These are phyloP conservation scores for Peribatodes rhomboidaria DNA, from an alignment of 2,888 invertebrate species.

Conservation along the genomic window DNA sequence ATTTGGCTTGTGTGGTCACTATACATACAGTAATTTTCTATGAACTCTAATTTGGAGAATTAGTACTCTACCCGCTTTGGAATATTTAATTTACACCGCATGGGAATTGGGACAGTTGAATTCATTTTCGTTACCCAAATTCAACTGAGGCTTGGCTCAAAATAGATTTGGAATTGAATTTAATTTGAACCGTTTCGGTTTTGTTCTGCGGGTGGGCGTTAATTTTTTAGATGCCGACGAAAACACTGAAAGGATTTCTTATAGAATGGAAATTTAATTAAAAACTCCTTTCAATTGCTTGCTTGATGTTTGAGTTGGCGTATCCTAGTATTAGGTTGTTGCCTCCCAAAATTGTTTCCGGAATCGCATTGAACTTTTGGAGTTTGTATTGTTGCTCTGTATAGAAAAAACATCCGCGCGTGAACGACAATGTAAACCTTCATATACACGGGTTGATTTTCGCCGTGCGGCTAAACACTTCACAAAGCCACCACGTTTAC, in stretches of 20 bases:
- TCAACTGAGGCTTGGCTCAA: conserved; percentile 21
- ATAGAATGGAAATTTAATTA: too few species aligned
- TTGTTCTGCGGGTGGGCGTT: not conserved
- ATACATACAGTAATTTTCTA: conserved; percentile 71
- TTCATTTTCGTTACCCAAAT: conserved; percentile 49
- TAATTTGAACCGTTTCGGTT: conserved; percentile 6
- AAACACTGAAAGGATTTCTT: not conserved
- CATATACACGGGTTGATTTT: too few species aligned
- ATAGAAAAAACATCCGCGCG: too few species aligned
- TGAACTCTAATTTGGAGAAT: conserved; percentile 70
- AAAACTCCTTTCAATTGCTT: too few species aligned
- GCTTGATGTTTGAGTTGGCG: too few species aligned
- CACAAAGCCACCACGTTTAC: too few species aligned
- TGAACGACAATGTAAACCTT: too few species aligned
- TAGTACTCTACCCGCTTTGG: conserved; percentile 64
- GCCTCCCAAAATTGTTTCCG: too few species aligned
- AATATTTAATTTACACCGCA: conserved; percentile 61
- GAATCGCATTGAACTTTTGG: too few species aligned
- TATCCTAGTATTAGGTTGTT: too few species aligned
- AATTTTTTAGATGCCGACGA: not conserved
- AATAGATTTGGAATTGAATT: conserved; percentile 18
- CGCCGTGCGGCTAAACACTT: too few species aligned
- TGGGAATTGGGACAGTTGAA: conserved; percentile 53
- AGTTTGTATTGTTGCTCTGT: too few species aligned
- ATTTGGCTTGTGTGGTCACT: conserved; percentile 67